Percentiles rank a stretch among this genome's conserved stretches.
phyloP scores from a whole-genome alignment of 92 coral and sea anemone species.

The Chrysogorgia sp. region DNA sequence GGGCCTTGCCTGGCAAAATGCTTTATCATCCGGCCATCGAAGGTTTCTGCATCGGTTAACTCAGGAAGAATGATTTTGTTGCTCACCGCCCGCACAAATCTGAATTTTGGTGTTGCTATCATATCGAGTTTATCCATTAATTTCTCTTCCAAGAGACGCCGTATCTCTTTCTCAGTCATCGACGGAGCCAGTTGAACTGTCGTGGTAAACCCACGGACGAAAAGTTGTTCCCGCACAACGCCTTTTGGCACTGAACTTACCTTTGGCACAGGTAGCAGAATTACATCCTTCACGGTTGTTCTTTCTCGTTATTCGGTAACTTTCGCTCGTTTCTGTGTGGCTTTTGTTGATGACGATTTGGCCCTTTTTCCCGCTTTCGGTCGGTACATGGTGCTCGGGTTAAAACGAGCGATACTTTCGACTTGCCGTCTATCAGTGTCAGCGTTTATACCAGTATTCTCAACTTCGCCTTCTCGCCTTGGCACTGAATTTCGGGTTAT shows the following conservation, averaged over 20 bases:
- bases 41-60: slow-evolving; percentile 11
- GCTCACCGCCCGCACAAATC: slow-evolving; percentile 20
- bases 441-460: too few relatives aligned
- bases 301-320: slow-evolving; percentile 2
- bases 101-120: not conserved
- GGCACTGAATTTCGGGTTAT: too few relatives aligned
- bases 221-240: slow-evolving; percentile 14
- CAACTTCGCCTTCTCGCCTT: too few relatives aligned
- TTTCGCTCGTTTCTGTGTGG: not conserved
- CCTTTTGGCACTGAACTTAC: slow-evolving; percentile 26
- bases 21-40: slow-evolving; percentile 34
- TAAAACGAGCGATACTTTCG: not conserved
- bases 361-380: slow-evolving; percentile 6
- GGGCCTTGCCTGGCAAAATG: slow-evolving; percentile 42
- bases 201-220: slow-evolving; percentile 26
- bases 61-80: slow-evolving; percentile 20
- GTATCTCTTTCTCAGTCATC: slow-evolving; percentile 26
- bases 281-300: slow-evolving; percentile 30
- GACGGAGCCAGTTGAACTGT: slow-evolving; percentile 19
- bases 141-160: slow-evolving; percentile 7
- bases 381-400: slow-evolving; percentile 4
- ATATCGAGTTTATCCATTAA: slow-evolving; percentile 9
- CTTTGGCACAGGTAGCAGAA: slow-evolving; percentile 15
- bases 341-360: not conserved
- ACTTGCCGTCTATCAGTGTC: not conserved